Evolutionary conservation across 2,888 invertebrate genomes (phyloP).

Genomic region (Drosophila anomalipes): DNA sequence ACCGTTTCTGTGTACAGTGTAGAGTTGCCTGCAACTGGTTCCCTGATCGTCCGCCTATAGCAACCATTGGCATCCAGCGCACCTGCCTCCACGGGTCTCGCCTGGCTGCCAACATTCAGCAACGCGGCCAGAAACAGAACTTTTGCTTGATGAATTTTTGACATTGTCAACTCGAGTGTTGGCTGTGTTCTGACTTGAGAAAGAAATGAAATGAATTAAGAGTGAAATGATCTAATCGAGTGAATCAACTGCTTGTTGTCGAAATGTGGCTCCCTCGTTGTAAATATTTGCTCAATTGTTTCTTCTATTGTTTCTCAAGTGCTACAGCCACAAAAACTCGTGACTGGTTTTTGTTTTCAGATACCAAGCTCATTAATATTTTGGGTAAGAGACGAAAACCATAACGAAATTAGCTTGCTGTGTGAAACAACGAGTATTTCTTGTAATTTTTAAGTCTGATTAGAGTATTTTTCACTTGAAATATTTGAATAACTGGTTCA

Average conservation of each 20-base stretch:
- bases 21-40: constrained; percentile 48
- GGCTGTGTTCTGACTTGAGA: constrained; percentile 17
- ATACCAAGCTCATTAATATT: constrained; percentile 31
- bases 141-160: constrained; percentile 27
- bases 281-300: constrained; percentile 63
- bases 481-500: too few relatives aligned
- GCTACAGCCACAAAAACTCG: constrained; percentile 17
- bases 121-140: constrained; percentile 44
- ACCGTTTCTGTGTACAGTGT: constrained; percentile 64
- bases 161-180: constrained; percentile 41
- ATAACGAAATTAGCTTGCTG: not conserved
- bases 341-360: constrained; percentile 42
- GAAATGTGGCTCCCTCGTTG: constrained; percentile 39
- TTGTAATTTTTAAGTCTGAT: not conserved
- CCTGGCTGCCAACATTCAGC: constrained; percentile 39
- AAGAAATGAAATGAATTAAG: constrained; percentile 10
- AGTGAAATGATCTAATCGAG: constrained; percentile 11
- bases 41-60: constrained; percentile 64
- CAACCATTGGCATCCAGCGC: constrained; percentile 55
- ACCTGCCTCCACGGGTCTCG: constrained; percentile 48
- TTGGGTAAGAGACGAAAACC: not conserved
- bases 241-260: constrained; percentile 37
- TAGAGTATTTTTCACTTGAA: not conserved
- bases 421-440: not conserved
- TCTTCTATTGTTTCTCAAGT: not conserved